phyloP scores from a whole-genome alignment of 2,888 invertebrate genomes.

The Caenorhabditis sp. region DNA sequence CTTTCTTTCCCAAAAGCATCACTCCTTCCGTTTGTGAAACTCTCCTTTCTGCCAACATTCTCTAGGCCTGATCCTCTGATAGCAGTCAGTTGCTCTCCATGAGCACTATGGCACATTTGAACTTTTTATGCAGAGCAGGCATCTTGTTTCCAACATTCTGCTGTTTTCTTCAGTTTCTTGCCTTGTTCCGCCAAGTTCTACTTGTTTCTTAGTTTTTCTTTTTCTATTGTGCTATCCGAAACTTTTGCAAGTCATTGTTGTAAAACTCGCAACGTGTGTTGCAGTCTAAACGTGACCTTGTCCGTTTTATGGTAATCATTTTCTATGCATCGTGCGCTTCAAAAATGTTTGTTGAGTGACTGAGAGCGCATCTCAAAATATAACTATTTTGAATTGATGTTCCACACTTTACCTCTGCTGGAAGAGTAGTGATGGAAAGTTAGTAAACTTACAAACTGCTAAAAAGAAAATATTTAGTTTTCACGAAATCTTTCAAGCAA shows the following conservation, averaged over 20 bases:
- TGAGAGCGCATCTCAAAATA: background rate
- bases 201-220: background rate
- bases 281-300: conserved; percentile 9
- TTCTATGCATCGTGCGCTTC: conserved; percentile 7
- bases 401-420: background rate
- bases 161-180: conserved; percentile 7
- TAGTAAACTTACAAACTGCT: too few species aligned
- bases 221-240: conserved; percentile 26
- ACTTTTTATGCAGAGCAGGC: conserved; percentile 38
- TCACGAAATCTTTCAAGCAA: too few species aligned
- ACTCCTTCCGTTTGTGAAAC: conserved; percentile 16
- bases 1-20: conserved; percentile 18
- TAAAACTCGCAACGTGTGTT: background rate
- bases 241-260: conserved; percentile 5
- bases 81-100: conserved; percentile 42
- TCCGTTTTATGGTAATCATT: conserved; percentile 14
- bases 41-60: conserved; percentile 24
- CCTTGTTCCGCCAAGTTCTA: background rate
- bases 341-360: background rate
- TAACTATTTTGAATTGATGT: background rate
- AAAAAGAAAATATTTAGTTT: too few species aligned
- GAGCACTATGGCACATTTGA: conserved; percentile 40
- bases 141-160: conserved; percentile 48
- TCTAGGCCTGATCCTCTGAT: conserved; percentile 54
- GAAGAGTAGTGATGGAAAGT: too few species aligned